Base-by-base conservation (phyloP, 2,888 invertebrate species). In the Galerucella nymphaeae region DNA sequence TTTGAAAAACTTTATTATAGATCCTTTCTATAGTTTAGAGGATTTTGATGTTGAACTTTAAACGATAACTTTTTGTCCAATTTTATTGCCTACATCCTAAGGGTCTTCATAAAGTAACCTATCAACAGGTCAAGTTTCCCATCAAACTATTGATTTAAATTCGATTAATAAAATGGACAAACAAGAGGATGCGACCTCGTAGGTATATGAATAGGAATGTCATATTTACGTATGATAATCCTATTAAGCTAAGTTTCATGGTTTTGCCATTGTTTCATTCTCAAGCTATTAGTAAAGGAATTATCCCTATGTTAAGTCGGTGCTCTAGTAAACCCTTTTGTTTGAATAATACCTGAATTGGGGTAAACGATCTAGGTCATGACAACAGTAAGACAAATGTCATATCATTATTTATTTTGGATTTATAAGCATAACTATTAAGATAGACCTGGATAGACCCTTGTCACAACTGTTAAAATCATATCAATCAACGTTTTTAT, bases 241-340 rank as follows among this genome's bases (percentile, higher is more conserved):
- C 74, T 67, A 74, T 74, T 71, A 74, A 59, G 73, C 66, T 73
- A 67, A 74, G 74, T 74, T 74, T 71, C 71, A 71, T 74, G 71
- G 68, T 62, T 68, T 65, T 71, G 68, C 74, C 70, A 74, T 74
- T 71, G 74, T 74, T 74, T 68, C 74, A 74, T 74, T 74, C 74
- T 71, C 74, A 71, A 63, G 71, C 74, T 71, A 74, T 74, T 74
- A 74, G 74, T 74, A 38, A 74, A 74, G 74, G 74, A 74, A 71
- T 74, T 74, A 74, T 74, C 71, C 71, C 68, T 61, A 65, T 57
- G 68, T 61, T 55, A 59, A 65, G 71, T 68, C 71, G 68, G 71
- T 71, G 65, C 64, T 71, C 68, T 65, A 68, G 58, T 50, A 18
- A 61, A 20, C 63, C 65, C 71, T 68, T 74, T 74, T 71, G 70